These are phyloP conservation scores for Agonopterix heracliana DNA, from an alignment of 2,888 invertebrate species.

Conservation along the genomic window DNA sequence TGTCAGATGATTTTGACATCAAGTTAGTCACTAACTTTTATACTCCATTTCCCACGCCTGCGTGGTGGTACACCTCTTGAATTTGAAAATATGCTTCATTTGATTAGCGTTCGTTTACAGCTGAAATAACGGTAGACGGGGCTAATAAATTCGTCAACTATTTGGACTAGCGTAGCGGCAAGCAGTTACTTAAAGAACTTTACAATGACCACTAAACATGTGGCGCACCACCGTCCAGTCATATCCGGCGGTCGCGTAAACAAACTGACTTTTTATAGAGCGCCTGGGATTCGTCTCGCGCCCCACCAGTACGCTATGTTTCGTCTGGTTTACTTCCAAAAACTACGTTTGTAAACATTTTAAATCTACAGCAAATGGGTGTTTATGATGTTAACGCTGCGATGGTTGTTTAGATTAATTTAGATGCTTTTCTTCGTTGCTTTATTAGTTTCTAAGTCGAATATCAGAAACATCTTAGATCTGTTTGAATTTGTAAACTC, in stretches of 20 bases:
- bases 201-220: conserved; percentile 54
- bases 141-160: no score
- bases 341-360: conserved; percentile 31
- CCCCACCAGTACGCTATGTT: conserved; percentile 27
- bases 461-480: no score
- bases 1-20: no score
- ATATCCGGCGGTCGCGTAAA: conserved; percentile 51
- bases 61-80: no score
- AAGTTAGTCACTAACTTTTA: no score
- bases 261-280: conserved; percentile 68
- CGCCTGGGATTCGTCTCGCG: conserved; percentile 56
- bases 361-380: conserved; percentile 11
- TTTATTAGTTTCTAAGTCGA: background rate
- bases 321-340: conserved; percentile 35
- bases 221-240: conserved; percentile 36
- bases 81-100: no score
- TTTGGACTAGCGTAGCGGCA: no score
- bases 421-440: background rate
- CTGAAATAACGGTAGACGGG: no score
- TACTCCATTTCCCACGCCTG: no score
- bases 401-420: no score
- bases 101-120: no score
- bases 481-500: no score
- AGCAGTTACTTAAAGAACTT: conserved; percentile 23
- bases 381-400: conserved; percentile 2